Evolutionary conservation across 1,140 invertebrate genomes (phyloP).

Genomic region (Pseudomyrmex concolor): DNA sequence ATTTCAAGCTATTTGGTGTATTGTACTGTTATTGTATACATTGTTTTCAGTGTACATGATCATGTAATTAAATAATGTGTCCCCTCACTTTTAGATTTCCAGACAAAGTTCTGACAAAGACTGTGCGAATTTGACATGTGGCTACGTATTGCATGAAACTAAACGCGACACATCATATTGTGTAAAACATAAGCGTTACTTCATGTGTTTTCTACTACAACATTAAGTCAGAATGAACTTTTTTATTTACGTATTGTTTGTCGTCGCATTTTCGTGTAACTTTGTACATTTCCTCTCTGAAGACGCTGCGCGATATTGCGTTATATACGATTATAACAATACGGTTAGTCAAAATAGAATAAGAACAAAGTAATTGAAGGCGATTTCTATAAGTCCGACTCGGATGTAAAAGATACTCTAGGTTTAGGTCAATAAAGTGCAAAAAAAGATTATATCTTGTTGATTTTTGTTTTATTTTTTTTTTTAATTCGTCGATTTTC

Average conservation of each 20-base stretch:
- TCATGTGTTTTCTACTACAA: slow-evolving; percentile 10
- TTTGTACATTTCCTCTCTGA: not conserved
- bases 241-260: slow-evolving; percentile 14
- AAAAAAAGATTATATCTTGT: not conserved
- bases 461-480: slow-evolving; percentile 16
- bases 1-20: slow-evolving; percentile 32
- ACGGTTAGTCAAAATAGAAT: not conserved
- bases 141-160: not conserved
- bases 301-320: slow-evolving; percentile 15
- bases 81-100: slow-evolving; percentile 5
- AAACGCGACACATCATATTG: not conserved
- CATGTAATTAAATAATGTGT: not conserved
- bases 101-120: slow-evolving; percentile 9
- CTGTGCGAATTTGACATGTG: slow-evolving; percentile 13
- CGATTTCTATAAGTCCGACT: slow-evolving; percentile 43
- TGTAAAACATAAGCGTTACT: not conserved
- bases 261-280: slow-evolving; percentile 22
- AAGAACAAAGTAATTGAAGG: slow-evolving; percentile 20
- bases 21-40: slow-evolving; percentile 15
- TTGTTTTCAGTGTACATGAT: not conserved
- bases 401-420: slow-evolving; percentile 29
- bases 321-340: slow-evolving; percentile 24
- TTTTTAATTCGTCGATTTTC: not conserved
- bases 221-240: slow-evolving; percentile 1
- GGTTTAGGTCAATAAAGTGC: slow-evolving; percentile 29